Evolutionary conservation across 2,888 invertebrate species (phyloP), one percentile per base, ranked within the genome.

Genomic region (Eupithecia tripunctaria): DNA sequence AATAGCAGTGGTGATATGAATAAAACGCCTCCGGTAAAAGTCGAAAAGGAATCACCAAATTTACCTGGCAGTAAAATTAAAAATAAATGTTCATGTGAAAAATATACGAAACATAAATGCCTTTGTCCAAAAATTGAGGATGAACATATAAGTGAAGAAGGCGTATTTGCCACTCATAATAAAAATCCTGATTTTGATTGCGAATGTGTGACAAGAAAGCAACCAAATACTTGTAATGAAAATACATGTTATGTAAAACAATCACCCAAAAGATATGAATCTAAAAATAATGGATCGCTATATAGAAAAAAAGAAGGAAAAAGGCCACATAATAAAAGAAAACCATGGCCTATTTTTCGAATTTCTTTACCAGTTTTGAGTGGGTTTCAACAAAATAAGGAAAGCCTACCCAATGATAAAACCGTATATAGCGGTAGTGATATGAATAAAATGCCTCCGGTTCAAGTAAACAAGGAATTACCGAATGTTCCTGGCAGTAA

Each of bases 41-140:
- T 51, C 21, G 21, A 51, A 2, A 21, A 51, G 51, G 21, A 21
- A 21, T 21, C 51, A 21, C 51, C 18, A 10, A n/a, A 51, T 12
- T 3, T 21, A 10, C 8, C 21, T 51, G 51, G 21, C 1, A 21
- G 0, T 10, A 51, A 21, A n/a, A n/a, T n/a, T 21, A 51, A 21
- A 51, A 51, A 51, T 21, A 51, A 21, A 51, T 51, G 51, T 51
- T 51, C 51, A 21, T 51, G 51, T 51, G 51, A 51, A 21, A 51
- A 51, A 21, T 51, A 51, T 51, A 2, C 8, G 10, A 51, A 51
- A 51, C n/a, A 32, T 32, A 32, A 56, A 25, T 56, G 56, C 25
- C 5, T 25, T 51, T 51, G 51, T 51, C 51, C 51, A 56, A 14
- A 25, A 56, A 56, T 56, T 56, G 25, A 56, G 14, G 64, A 64